Percentiles rank a stretch among this genome's conserved stretches.
These are phyloP conservation scores for Macroramphosus scolopax DNA, from an alignment of 2,797 vertebrate species.

Conservation along the genomic window DNA sequence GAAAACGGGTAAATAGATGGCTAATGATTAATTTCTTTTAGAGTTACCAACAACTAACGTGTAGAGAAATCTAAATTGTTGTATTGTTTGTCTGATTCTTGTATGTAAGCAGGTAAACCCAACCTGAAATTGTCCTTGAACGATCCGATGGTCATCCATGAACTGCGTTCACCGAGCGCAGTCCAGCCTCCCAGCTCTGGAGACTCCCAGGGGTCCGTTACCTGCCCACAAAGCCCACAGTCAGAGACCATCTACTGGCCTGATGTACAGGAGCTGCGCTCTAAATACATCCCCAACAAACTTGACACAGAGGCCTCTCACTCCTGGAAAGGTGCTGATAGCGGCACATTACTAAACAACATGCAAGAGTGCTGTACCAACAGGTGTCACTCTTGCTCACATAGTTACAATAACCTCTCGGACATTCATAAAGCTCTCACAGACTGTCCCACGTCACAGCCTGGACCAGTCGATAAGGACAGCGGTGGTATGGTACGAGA, in stretches of 20 bases:
- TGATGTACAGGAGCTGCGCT: constrained; percentile 86
- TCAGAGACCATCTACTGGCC: constrained; percentile 87
- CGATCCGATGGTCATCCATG: constrained; percentile 68
- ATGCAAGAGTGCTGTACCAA: constrained; percentile 54
- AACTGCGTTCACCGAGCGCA: constrained; percentile 68
- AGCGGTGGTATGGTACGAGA: constrained; percentile 36
- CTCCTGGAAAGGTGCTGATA: constrained; percentile 54
- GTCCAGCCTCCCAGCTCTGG: constrained; percentile 49
- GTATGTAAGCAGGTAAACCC: constrained; percentile 72
- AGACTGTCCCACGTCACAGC: constrained; percentile 19
- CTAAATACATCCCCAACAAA: constrained; percentile 73
- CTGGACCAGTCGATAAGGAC: constrained; percentile 5
- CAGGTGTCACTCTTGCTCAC: constrained; percentile 41
- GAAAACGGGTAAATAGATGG: constrained; percentile 66
- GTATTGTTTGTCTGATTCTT: constrained; percentile 18
- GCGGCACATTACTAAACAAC: constrained; percentile 74
- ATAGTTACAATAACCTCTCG: too few species aligned
- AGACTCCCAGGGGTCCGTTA: constrained; percentile 56
- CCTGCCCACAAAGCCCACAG: constrained; percentile 75
- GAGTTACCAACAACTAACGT: background rate
- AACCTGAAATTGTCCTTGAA: constrained; percentile 67
- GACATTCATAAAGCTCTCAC: constrained; percentile 35
- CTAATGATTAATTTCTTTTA: background rate
- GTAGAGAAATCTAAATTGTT: constrained; percentile 1
- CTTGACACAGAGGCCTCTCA: constrained; percentile 16